A percentile compares a stretch with the other conserved stretches of the same genome.
These are phyloP conservation scores for Rhinopithecus roxellana DNA, from an alignment of 2,113 vertebrate species.

Conservation along the genomic window DNA sequence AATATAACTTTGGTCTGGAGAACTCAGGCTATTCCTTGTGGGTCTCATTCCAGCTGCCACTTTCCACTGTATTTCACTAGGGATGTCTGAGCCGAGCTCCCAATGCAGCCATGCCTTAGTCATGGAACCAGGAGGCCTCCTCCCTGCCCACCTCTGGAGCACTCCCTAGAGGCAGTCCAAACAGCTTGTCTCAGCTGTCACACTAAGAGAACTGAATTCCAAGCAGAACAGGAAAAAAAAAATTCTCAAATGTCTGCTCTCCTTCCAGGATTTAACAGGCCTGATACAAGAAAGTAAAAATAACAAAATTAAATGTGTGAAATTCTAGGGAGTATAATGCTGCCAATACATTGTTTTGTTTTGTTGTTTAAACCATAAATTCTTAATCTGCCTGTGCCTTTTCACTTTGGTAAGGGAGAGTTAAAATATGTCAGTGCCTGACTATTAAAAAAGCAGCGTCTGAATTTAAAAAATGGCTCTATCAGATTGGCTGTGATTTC, in stretches of 20 bases:
- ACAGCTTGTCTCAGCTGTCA: constrained; percentile 64
- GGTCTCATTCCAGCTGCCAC: constrained; percentile 50
- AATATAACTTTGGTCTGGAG: constrained; percentile 43
- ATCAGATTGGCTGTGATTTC: constrained; percentile 24
- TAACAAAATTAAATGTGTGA: constrained; percentile 36
- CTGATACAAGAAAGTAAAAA: constrained; percentile 33
- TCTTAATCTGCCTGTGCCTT: constrained; percentile 6
- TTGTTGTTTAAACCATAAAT: not conserved
- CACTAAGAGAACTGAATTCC: constrained; percentile 61
- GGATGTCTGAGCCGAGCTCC: not conserved
- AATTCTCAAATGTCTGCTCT: constrained; percentile 3
- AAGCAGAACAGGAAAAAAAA: constrained; percentile 47
- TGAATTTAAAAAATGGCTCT: constrained; percentile 37
- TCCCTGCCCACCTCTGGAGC: not conserved
- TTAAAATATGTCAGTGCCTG: not conserved
- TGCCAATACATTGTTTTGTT: not conserved
- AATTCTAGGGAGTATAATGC: not conserved
- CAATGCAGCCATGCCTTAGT: not conserved
- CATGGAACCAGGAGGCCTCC: constrained; percentile 40
- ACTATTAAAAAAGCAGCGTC: not conserved
- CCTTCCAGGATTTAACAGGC: constrained; percentile 35
- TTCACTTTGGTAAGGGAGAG: not conserved
- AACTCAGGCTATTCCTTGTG: not conserved
- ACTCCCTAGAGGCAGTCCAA: constrained; percentile 52
- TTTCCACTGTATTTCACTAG: constrained; percentile 58